Percentiles rank a stretch among this genome's conserved stretches.
Evolutionary conservation across 2,888 invertebrate species (phyloP).

Genomic region (Oscheius sp.): DNA sequence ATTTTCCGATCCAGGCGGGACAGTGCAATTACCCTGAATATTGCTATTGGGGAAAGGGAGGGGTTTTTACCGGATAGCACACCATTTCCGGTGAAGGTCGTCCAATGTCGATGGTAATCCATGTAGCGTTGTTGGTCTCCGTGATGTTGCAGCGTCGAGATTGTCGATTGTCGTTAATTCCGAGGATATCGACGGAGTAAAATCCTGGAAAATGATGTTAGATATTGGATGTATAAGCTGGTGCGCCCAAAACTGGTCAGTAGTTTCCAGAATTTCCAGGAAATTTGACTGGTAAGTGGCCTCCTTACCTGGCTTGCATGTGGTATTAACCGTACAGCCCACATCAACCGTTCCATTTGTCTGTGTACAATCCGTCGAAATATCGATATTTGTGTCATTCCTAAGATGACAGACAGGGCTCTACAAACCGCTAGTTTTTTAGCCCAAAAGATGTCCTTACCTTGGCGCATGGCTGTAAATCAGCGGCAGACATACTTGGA

Average conservation of each 20-base stretch:
- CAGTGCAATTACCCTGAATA: slow-evolving; percentile 1
- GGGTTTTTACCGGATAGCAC: no score
- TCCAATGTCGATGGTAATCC: neutral
- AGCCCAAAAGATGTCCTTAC: no score
- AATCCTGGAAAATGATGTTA: neutral
- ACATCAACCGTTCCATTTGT: no score
- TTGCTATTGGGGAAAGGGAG: neutral
- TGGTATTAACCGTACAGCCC: neutral
- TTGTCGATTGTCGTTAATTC: neutral
- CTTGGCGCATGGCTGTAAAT: no score
- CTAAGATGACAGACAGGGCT: neutral
- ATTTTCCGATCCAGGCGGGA: neutral
- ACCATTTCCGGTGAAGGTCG: no score
- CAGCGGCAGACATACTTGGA: no score
- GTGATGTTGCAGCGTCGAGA: neutral
- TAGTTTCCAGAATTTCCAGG: no score
- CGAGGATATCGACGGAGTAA: neutral
- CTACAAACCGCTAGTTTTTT: neutral
- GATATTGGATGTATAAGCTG: no score
- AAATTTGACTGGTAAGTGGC: no score
- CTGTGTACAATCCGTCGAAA: neutral
- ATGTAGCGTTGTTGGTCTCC: neutral
- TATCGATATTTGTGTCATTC: neutral
- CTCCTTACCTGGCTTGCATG: neutral
- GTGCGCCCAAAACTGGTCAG: no score